phyloP scores from a whole-genome alignment of 2,113 vertebrate genomes.

The Puntigrus tetrazona region DNA sequence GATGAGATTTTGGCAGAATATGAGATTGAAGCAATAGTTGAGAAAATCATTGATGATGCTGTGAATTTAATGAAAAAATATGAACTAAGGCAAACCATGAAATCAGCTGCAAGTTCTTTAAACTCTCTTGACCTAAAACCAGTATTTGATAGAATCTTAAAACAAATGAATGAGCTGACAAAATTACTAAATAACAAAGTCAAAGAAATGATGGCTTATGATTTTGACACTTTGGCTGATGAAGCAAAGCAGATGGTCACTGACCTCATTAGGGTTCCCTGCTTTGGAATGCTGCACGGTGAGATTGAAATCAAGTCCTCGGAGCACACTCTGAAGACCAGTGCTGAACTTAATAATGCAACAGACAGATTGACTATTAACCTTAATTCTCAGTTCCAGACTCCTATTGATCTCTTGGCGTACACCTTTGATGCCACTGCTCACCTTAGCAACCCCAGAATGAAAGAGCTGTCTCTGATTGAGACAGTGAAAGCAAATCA shows the following conservation, averaged over 20 bases:
- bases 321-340: conserved; percentile 74
- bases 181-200: conserved; percentile 80
- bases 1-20: conserved; percentile 82
- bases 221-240: conserved; percentile 83
- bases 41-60: conserved; percentile 76
- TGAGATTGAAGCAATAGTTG: conserved; percentile 70
- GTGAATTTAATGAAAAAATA: conserved; percentile 77
- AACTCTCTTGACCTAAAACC: conserved; percentile 79
- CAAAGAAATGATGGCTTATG: conserved; percentile 78
- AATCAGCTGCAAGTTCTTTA: conserved; percentile 85
- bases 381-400: conserved; percentile 76
- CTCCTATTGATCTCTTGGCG: conserved; percentile 76
- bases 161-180: conserved; percentile 73
- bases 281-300: conserved; percentile 82
- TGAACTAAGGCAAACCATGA: conserved; percentile 78
- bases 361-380: conserved; percentile 80
- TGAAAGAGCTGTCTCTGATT: conserved; percentile 78
- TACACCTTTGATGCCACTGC: conserved; percentile 80
- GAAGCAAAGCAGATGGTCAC: conserved; percentile 56
- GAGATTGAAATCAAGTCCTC: conserved; percentile 80
- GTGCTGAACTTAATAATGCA: conserved; percentile 78
- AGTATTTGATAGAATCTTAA: conserved; percentile 74
- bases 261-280: conserved; percentile 75
- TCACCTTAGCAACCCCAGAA: conserved; percentile 76
- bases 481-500: conserved; percentile 81